Evolutionary conservation across 2,797 vertebrate species (phyloP).

Genomic region (Hylomyscus alleni): DNA sequence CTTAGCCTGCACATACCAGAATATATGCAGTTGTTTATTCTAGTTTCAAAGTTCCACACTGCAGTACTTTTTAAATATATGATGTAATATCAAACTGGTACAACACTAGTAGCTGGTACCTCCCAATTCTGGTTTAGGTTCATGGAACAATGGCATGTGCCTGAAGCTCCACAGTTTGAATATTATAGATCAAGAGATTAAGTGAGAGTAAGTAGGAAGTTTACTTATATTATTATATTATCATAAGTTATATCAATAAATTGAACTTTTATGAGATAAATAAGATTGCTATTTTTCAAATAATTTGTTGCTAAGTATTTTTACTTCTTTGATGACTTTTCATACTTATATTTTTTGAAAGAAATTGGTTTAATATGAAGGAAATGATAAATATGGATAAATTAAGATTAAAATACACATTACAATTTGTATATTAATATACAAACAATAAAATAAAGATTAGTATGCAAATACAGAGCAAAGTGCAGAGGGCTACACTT

Average conservation of each 20-base stretch:
- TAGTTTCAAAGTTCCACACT: conserved; percentile 14
- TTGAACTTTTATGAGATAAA: conserved; percentile 29
- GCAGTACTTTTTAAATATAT: neutral
- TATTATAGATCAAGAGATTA: neutral
- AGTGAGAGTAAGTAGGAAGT: neutral
- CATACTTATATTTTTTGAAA: neutral
- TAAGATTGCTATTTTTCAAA: neutral
- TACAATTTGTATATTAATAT: neutral
- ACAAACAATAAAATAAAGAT: conserved; percentile 10
- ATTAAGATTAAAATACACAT: conserved; percentile 26
- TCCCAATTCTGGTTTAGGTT: neutral
- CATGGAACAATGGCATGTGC: neutral
- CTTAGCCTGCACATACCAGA: neutral
- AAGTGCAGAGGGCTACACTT: neutral
- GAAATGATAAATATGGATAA: neutral
- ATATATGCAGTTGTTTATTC: neutral
- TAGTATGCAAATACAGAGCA: neutral
- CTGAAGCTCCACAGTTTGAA: neutral
- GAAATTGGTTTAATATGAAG: neutral
- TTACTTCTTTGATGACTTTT: neutral
- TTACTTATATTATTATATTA: neutral
- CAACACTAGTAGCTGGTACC: neutral
- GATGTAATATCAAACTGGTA: neutral
- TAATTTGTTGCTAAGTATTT: neutral
- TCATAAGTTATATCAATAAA: neutral